Conservation (phyloP, 1,140 invertebrate species). For the Brachionus sp. region DNA sequence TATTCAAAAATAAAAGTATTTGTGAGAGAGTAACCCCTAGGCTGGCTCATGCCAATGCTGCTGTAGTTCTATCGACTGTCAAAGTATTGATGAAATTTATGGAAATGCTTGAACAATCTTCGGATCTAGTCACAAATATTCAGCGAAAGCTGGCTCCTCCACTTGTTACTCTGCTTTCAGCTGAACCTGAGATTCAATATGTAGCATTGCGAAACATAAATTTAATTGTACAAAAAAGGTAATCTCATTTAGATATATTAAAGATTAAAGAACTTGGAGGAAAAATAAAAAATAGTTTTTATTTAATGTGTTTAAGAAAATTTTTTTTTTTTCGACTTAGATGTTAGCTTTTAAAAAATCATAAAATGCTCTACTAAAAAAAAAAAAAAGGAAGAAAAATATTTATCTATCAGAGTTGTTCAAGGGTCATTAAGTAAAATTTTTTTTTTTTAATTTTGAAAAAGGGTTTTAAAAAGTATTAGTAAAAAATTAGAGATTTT, state of each 20-base stretch:
- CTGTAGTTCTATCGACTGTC: conserved; percentile 96
- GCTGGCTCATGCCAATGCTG: conserved; percentile 96
- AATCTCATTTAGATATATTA: conserved; percentile 48
- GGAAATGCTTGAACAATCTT: conserved; percentile 87
- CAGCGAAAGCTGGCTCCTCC: conserved; percentile 96
- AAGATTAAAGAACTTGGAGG: background rate
- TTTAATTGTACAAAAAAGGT: conserved; percentile 88
- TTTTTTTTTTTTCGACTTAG: too few species aligned
- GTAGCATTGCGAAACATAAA: conserved; percentile 98
- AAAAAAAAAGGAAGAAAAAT: too few species aligned
- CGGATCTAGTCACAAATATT: conserved; percentile 76
- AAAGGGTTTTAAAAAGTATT: too few species aligned
- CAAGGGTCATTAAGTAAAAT: too few species aligned
- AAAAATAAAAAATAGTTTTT: background rate
- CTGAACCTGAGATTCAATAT: conserved; percentile 97
- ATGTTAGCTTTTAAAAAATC: too few species aligned
- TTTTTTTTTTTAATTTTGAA: too few species aligned
- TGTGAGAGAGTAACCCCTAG: conserved; percentile 96
- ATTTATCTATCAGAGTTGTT: too few species aligned
- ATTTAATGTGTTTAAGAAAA: too few species aligned
- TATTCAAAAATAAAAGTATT: conserved; percentile 63
- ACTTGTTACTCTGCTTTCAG: conserved; percentile 93
- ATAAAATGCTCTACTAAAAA: too few species aligned
- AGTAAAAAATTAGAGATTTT: too few species aligned
- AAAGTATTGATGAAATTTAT: conserved; percentile 96